phyloP scores from a whole-genome alignment of 2,888 invertebrate species.

The Aromia moschata region DNA sequence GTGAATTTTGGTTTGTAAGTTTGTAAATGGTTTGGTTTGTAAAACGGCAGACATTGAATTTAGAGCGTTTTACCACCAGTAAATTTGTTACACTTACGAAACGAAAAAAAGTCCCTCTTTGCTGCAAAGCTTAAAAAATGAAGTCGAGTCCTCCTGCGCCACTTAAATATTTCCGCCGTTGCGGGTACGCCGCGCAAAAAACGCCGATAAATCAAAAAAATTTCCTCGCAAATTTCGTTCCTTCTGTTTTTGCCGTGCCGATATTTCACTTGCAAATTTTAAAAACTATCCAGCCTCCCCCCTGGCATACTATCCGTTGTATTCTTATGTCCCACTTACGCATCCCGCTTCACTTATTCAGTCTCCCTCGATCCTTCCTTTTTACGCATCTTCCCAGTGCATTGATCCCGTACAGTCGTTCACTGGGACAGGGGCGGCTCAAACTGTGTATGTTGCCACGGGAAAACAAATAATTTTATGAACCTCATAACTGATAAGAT shows the following conservation, averaged over 20 bases:
- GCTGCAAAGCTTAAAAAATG: too few species aligned
- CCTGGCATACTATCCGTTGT: conserved; percentile 12
- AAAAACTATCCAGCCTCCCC: conserved; percentile 15
- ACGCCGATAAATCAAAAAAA: conserved; percentile 8
- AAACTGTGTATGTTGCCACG: too few species aligned
- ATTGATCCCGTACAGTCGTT: conserved; percentile 33
- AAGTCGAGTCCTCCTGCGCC: too few species aligned
- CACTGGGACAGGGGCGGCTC: conserved; percentile 28
- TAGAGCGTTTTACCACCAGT: too few species aligned
- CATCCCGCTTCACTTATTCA: conserved; percentile 21
- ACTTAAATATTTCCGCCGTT: too few species aligned
- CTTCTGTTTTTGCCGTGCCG: neutral
- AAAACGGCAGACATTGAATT: too few species aligned
- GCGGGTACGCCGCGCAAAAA: neutral
- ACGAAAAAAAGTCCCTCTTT: too few species aligned
- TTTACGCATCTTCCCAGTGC: conserved; percentile 30
- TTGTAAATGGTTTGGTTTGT: too few species aligned
- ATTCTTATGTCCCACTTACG: conserved; percentile 26
- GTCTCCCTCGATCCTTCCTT: conserved; percentile 24
- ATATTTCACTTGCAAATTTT: conserved; percentile 22
- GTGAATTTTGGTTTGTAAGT: too few species aligned
- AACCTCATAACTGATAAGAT: too few species aligned
- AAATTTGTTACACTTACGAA: too few species aligned
- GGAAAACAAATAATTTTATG: too few species aligned
- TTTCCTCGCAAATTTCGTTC: neutral